Conservation (phyloP, 2,113 vertebrate genomes). For the Paramormyrops kingsleyae region DNA sequence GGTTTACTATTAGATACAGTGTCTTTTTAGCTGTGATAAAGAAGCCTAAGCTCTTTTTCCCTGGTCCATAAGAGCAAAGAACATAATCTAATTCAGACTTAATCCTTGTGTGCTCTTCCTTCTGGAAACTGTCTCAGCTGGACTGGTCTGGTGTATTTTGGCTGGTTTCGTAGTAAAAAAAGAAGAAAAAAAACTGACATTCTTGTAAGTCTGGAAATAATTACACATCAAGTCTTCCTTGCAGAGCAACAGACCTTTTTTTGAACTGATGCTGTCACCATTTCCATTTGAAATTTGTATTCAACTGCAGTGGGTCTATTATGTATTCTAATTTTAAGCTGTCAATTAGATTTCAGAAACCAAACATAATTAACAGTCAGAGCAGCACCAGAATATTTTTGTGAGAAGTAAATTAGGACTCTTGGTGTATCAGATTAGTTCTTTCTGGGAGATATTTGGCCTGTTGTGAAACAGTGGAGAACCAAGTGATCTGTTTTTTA, state of each 20-base stretch:
- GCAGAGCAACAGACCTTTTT: not conserved
- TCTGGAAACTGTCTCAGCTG: not conserved
- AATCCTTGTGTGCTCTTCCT: not conserved
- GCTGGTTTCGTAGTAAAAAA: not conserved
- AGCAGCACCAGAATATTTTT: not conserved
- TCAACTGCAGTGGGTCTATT: not conserved
- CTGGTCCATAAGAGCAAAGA: not conserved
- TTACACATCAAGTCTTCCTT: not conserved
- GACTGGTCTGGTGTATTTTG: not conserved
- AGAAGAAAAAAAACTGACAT: not conserved
- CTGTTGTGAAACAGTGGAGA: not conserved
- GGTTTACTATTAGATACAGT: not conserved
- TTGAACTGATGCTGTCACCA: not conserved
- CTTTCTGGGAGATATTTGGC: not conserved
- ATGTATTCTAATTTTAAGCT: constrained; percentile 4
- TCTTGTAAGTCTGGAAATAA: not conserved
- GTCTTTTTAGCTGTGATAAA: not conserved
- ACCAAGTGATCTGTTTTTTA: not conserved
- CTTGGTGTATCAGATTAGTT: not conserved
- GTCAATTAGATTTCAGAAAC: constrained; percentile 34
- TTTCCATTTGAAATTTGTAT: not conserved
- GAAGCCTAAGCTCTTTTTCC: not conserved
- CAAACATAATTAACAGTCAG: constrained; percentile 12
- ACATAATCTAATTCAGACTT: not conserved
- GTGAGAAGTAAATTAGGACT: not conserved